Percentiles rank a stretch among this genome's conserved stretches.
These are phyloP conservation scores for Crotalus tigris DNA, from an alignment of 2,113 vertebrate species.

Conservation along the genomic window DNA sequence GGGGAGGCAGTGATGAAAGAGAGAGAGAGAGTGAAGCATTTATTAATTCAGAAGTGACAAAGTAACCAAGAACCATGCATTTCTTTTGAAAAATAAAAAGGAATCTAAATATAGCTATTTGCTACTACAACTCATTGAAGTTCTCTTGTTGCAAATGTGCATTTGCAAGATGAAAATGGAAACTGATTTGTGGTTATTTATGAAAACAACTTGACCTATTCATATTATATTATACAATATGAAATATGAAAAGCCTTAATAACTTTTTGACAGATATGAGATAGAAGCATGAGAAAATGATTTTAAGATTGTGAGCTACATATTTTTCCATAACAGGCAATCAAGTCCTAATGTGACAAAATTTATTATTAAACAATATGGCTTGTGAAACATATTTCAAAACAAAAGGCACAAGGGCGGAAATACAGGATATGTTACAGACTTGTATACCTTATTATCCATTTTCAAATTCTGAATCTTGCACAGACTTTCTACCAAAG, in stretches of 20 bases:
- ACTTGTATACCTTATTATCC: background rate
- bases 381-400: constrained; percentile 6
- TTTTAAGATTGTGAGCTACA: background rate
- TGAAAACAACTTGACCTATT: constrained; percentile 19
- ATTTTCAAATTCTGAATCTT: background rate
- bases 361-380: background rate
- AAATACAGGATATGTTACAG: background rate
- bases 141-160: background rate
- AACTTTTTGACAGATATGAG: constrained; percentile 8
- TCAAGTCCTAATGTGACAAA: background rate
- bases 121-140: background rate
- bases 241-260: constrained; percentile 7
- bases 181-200: constrained; percentile 16
- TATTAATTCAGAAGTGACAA: background rate
- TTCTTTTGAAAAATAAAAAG: background rate
- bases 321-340: background rate
- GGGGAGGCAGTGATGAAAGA: background rate
- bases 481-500: background rate
- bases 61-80: background rate
- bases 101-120: background rate
- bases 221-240: constrained; percentile 12
- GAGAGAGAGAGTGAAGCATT: background rate
- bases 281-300: background rate
- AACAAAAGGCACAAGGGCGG: background rate
- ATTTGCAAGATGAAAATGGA: background rate